Evolutionary conservation across 2,797 vertebrate genomes (phyloP).

Genomic region (Distichodus sexfasciatus): DNA sequence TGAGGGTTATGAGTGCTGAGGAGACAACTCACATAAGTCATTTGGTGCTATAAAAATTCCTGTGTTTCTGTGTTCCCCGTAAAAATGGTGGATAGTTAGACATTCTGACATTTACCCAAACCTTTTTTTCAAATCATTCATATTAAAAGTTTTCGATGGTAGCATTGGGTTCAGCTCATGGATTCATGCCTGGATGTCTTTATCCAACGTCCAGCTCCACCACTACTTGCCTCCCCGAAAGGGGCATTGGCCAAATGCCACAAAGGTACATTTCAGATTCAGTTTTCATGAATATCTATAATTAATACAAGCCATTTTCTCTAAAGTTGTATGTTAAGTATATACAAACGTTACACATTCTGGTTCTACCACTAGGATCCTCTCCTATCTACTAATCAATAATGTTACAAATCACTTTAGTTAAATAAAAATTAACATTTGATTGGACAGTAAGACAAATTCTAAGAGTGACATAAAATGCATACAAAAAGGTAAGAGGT

Average conservation of each 20-base stretch:
- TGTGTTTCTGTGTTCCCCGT: background rate
- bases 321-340: too few species aligned
- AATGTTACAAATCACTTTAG: constrained; percentile 5
- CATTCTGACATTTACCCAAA: too few species aligned
- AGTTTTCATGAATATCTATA: too few species aligned
- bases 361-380: background rate
- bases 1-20: background rate
- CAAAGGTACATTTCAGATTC: too few species aligned
- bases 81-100: background rate
- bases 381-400: background rate
- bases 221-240: too few species aligned
- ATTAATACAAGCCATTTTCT: too few species aligned
- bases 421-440: background rate
- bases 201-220: too few species aligned
- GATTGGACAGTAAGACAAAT: constrained; percentile 9
- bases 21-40: background rate
- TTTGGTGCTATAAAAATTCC: background rate
- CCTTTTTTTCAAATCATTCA: too few species aligned
- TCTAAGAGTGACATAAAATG: constrained; percentile 9
- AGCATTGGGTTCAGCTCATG: too few species aligned
- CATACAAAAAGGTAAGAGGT: background rate
- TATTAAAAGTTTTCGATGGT: too few species aligned
- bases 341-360: background rate
- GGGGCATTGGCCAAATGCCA: too few species aligned
- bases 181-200: too few species aligned